phyloP scores from a whole-genome alignment of 2,113 vertebrate genomes.

The Oophaga pumilio region DNA sequence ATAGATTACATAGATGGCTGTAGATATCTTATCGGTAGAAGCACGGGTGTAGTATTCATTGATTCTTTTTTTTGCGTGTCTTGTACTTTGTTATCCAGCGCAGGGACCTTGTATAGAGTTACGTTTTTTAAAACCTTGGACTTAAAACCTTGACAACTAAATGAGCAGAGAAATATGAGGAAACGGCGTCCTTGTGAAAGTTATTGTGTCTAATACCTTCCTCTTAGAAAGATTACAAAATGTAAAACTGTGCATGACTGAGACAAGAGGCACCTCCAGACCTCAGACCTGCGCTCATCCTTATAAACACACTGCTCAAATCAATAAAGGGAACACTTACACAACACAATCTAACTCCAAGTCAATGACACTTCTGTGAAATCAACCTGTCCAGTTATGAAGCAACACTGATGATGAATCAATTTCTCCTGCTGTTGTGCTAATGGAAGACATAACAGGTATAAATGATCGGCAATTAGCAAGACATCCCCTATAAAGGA shows the following conservation, averaged over 20 bases:
- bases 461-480: too few species aligned
- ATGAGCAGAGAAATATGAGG: conserved; percentile 73
- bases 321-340: too few species aligned
- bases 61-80: neutral
- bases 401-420: too few species aligned
- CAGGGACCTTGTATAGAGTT: conserved; percentile 75
- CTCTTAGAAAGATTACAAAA: conserved; percentile 54
- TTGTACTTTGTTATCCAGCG: conserved; percentile 70
- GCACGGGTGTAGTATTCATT: neutral
- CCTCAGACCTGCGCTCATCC: neutral
- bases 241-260: conserved; percentile 18
- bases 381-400: too few species aligned
- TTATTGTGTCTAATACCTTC: conserved; percentile 83
- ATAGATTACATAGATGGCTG: neutral
- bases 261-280: neutral
- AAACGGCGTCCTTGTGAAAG: conserved; percentile 81
- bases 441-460: too few species aligned
- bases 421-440: too few species aligned
- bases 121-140: conserved; percentile 80
- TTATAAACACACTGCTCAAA: neutral
- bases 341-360: too few species aligned
- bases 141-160: conserved; percentile 81
- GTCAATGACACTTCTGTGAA: too few species aligned
- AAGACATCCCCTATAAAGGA: too few species aligned
- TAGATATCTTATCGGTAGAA: neutral